A percentile compares a stretch with the other conserved stretches of the same genome.
phyloP scores from a whole-genome alignment of 1,140 invertebrate species.

The Zaprionus kolodkinae region DNA sequence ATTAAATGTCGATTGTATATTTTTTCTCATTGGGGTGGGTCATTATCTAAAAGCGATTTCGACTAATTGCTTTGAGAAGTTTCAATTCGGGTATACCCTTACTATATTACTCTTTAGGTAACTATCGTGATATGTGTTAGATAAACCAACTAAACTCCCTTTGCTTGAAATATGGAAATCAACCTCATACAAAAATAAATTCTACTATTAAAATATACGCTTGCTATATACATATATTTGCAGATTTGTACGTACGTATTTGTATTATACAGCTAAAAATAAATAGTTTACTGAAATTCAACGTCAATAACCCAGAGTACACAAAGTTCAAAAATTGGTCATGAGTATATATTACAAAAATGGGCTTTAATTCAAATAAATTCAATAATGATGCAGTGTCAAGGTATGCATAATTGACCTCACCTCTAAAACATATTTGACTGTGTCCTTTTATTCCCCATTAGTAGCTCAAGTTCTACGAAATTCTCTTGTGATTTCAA shows the following conservation, averaged over 20 bases:
- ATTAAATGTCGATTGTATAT: not conserved
- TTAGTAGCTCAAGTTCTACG: constrained; percentile 50
- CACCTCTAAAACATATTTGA: not conserved
- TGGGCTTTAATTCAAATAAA: constrained; percentile 50
- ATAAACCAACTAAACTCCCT: too few species aligned
- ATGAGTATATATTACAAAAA: constrained; percentile 50
- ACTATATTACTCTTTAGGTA: too few species aligned
- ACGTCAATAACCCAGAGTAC: not conserved
- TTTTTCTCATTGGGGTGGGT: not conserved
- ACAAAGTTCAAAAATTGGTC: constrained; percentile 29
- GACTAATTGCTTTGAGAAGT: too few species aligned
- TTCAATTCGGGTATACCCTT: too few species aligned
- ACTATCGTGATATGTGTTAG: too few species aligned
- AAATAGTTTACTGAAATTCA: not conserved
- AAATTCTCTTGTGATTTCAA: constrained; percentile 56
- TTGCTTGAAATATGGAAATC: too few species aligned
- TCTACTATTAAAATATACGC: too few species aligned
- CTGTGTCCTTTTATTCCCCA: not conserved
- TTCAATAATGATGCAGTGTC: constrained; percentile 47
- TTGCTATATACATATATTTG: too few species aligned
- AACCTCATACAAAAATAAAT: too few species aligned
- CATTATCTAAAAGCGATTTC: too few species aligned
- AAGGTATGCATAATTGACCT: constrained; percentile 34
- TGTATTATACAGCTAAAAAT: too few species aligned
- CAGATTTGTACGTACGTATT: too few species aligned